Percentiles rank a stretch among this genome's conserved stretches.
phyloP scores from a whole-genome alignment of 2,113 vertebrate species.

The Tenebrosternarchus preto region DNA sequence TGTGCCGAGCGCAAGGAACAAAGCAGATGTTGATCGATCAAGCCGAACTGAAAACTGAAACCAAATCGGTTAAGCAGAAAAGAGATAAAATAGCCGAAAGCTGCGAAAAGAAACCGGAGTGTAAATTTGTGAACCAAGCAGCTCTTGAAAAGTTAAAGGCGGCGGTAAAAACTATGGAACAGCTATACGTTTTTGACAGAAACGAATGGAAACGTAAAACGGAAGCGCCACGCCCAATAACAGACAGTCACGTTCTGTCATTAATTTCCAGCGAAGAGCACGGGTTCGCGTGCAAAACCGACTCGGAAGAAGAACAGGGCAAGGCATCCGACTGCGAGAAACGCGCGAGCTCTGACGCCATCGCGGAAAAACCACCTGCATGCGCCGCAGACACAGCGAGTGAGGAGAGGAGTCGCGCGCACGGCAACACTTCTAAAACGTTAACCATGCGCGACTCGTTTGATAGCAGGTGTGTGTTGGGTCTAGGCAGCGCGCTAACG shows the following conservation, averaged over 20 bases:
- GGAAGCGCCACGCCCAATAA: conserved; percentile 77
- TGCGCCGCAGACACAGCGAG: neutral
- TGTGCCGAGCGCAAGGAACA: conserved; percentile 69
- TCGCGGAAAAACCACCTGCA: neutral
- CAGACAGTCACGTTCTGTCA: conserved; percentile 86
- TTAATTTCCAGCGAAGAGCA: conserved; percentile 83
- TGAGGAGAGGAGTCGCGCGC: neutral
- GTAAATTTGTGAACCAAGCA: conserved; percentile 73
- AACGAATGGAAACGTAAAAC: conserved; percentile 94
- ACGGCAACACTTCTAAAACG: conserved; percentile 50
- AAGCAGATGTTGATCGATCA: conserved; percentile 58
- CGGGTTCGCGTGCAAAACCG: conserved; percentile 35
- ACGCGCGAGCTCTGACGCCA: neutral
- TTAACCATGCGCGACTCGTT: conserved; percentile 59
- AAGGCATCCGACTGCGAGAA: neutral
- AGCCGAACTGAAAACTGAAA: conserved; percentile 75
- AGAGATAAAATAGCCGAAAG: conserved; percentile 70
- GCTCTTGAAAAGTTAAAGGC: conserved; percentile 93
- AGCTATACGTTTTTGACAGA: conserved; percentile 89
- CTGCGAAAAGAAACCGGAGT: conserved; percentile 71
- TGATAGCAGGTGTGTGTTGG: conserved; percentile 65
- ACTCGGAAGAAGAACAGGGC: conserved; percentile 55
- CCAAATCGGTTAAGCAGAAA: conserved; percentile 76
- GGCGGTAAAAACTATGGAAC: conserved; percentile 94
- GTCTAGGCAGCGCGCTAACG: conserved; percentile 64